These are phyloP conservation scores for Drosophila elegans DNA, from an alignment of 1,140 invertebrate genomes.

Conservation along the genomic window DNA sequence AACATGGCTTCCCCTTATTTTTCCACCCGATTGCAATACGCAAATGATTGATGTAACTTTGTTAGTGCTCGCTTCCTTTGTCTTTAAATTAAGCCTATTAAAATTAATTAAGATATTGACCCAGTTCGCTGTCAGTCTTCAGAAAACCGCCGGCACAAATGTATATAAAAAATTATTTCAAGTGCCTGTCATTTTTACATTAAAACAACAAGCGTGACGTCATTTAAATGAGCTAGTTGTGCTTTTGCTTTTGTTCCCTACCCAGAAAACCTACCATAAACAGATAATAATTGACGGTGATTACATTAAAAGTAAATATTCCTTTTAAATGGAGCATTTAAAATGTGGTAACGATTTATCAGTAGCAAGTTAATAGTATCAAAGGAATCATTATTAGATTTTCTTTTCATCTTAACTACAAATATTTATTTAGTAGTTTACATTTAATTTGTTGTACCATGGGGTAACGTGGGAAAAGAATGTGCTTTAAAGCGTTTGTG, in stretches of 20 bases:
- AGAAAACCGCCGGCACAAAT: conserved; percentile 17
- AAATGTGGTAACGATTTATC: not conserved
- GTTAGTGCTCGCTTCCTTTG: conserved; percentile 39
- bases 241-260: not conserved
- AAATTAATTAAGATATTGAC: conserved; percentile 65
- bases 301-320: conserved; percentile 22
- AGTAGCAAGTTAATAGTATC: no score
- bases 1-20: conserved; percentile 1
- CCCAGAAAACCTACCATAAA: conserved; percentile 8
- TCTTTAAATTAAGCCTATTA: conserved; percentile 61
- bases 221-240: conserved; percentile 19
- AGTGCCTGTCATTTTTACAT: conserved; percentile 39
- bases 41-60: conserved; percentile 50
- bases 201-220: conserved; percentile 21
- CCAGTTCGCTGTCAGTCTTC: conserved; percentile 32
- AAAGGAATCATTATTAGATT: no score
- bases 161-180: conserved; percentile 27
- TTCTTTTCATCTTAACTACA: no score
- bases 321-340: conserved; percentile 17
- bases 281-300: conserved; percentile 30
- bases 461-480: not conserved
- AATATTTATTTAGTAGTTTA: no score
- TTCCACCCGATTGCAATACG: conserved; percentile 16
- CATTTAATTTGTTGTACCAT: no score
- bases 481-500: not conserved